Evolutionary conservation across 2,797 vertebrate genomes (phyloP).

Genomic region (Pantherophis vulpinus): DNA sequence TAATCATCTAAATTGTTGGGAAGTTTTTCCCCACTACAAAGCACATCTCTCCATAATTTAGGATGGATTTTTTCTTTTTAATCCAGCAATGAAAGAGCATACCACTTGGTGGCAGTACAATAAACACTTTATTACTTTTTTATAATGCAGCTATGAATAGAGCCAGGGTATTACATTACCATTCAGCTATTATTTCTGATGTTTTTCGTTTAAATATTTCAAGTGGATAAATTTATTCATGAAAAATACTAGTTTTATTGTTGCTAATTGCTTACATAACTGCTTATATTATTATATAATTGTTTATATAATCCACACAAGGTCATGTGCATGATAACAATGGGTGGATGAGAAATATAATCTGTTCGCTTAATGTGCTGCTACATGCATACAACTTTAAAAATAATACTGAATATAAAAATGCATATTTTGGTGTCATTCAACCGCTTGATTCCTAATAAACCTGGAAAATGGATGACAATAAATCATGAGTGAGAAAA

Average conservation of each 20-base stretch:
- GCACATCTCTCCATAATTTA: background rate
- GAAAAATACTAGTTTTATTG: background rate
- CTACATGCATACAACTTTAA: background rate
- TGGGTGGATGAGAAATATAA: background rate
- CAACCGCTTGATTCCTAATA: background rate
- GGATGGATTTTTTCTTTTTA: background rate
- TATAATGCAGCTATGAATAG: background rate
- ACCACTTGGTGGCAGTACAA: slow-evolving; percentile 57
- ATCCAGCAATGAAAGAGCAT: background rate
- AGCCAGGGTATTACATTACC: accelerated
- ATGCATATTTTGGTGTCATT: background rate
- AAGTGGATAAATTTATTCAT: background rate
- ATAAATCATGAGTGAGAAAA: background rate
- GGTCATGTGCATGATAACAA: background rate
- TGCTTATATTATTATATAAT: background rate
- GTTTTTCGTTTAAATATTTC: background rate
- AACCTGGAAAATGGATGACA: background rate
- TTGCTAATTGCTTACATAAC: background rate
- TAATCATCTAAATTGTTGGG: background rate
- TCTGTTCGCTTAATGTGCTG: background rate
- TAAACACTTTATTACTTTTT: background rate
- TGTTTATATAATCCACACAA: background rate
- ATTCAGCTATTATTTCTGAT: background rate
- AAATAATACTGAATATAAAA: background rate
- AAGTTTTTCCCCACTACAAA: background rate